Conservation (phyloP, 2,888 invertebrate genomes). For the Phyllotreta striolata region DNA sequence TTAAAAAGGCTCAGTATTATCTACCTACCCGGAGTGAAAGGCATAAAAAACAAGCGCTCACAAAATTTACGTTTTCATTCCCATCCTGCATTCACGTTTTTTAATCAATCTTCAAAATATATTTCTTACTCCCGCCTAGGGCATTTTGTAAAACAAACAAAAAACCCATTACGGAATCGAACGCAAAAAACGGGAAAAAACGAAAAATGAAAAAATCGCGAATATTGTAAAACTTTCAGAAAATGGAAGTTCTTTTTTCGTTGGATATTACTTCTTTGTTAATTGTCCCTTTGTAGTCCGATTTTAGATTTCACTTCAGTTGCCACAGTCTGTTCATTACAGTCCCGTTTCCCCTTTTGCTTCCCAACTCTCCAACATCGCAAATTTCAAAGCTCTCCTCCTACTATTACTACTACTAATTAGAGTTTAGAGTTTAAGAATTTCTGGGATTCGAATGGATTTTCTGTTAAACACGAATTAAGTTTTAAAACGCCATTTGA, state of each 20-base stretch:
- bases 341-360: conserved; percentile 45
- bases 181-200: conserved; percentile 16
- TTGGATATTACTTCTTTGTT: conserved; percentile 60
- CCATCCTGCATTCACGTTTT: conserved; percentile 15
- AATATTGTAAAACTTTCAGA: conserved; percentile 53
- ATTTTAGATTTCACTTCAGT: conserved; percentile 57
- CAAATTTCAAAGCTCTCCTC: conserved; percentile 1
- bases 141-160: conserved; percentile 30
- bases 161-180: conserved; percentile 29
- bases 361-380: conserved; percentile 17
- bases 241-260: conserved; percentile 57
- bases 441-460: too few relatives aligned
- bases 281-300: conserved; percentile 60
- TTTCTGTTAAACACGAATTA: too few relatives aligned
- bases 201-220: conserved; percentile 48
- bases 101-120: conserved; percentile 25
- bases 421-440: not conserved
- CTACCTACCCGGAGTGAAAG: not conserved
- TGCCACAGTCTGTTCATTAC: conserved; percentile 58
- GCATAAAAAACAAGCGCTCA: conserved; percentile 7
- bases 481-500: too few relatives aligned
- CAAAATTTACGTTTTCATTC: conserved; percentile 12
- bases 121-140: conserved; percentile 18
- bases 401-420: not conserved
- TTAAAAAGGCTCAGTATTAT: too few relatives aligned